Base-by-base conservation (phyloP, 2,113 vertebrate genomes). In the Cacatua alba region DNA sequence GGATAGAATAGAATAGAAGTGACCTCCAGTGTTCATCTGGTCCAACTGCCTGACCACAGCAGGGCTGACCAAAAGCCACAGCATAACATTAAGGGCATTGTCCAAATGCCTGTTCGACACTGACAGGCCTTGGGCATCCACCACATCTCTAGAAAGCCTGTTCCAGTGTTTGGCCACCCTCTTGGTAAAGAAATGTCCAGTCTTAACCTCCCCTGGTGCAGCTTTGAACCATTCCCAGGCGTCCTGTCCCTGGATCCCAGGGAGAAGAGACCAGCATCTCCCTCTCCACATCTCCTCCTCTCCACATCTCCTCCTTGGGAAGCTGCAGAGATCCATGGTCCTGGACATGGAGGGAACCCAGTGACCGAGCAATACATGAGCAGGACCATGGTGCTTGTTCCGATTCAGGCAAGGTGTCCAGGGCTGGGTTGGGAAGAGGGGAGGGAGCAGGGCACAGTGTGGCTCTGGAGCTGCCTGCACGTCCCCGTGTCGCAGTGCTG, bases 331-430 rank as follows among this genome's bases (percentile, higher is more conserved):
- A 24, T 13, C 8, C 3, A 1, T 6, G 5, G 68, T 65, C 49
- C 29, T 55, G 18, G 0, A 1, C 35, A 6, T 0, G 0, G 41
- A 48, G 21, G 31, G 35, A 16, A n/a, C 37, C 6, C 15, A 15
- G 57, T 10, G 53, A 67, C 49, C 3, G 3, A 33, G 49, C 19
- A 24, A 20, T 18, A 39, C 20, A 10, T 4, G 3, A 28, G 28
- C 2, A 6, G 77, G 49, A 35, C 69, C 6, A 1, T 10, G 33
- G 57, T 59, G 33, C 33, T 59, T 35, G 57, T 24, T 35, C 33
- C 1, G 2, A 24, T 24, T 10, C 3, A 2, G 49, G 21, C 49
- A 46, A 48, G 17, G 72, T 1, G 12, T 33, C 43, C 11, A 26
- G 16, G 1, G 2, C 23, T 0, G 2, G 44, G 3, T 2, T n/a